A percentile compares a stretch with the other conserved stretches of the same genome.
phyloP scores from a whole-genome alignment of 2,888 invertebrate species.

The Elysia crispata region DNA sequence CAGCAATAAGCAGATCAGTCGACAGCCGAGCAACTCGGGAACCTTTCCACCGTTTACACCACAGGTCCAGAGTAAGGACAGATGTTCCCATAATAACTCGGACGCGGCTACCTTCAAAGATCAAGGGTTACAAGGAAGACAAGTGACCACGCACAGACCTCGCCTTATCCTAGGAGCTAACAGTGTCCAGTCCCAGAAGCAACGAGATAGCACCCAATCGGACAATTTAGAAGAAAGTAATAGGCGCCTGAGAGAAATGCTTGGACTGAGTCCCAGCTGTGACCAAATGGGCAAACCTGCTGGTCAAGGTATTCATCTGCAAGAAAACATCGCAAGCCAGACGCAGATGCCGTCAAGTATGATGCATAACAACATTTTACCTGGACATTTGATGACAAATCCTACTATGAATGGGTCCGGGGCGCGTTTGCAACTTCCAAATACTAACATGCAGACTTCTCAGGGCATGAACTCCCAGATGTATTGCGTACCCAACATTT shows the following conservation, averaged over 20 bases:
- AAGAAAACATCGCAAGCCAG: conserved; percentile 2
- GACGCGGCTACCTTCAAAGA: conserved; percentile 9
- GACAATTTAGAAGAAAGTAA: conserved; percentile 45
- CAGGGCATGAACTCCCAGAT: conserved; percentile 41
- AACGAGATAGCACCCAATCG: conserved; percentile 27
- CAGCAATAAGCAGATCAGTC: no score
- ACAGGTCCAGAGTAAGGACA: background rate
- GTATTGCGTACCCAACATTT: conserved; percentile 47
- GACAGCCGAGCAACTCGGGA: no score
- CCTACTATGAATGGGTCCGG: conserved; percentile 14
- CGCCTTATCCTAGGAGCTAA: conserved; percentile 45
- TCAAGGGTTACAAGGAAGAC: conserved; percentile 11
- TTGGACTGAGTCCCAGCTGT: conserved; percentile 30
- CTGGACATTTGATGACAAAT: background rate
- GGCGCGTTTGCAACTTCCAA: conserved; percentile 33
- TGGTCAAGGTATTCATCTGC: conserved; percentile 13
- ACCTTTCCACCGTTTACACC: conserved; percentile 4
- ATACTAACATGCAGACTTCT: conserved; percentile 29
- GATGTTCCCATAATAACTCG: background rate
- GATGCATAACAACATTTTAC: conserved; percentile 2
- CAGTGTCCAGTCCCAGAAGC: conserved; percentile 17
- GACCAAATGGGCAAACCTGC: conserved; percentile 21
- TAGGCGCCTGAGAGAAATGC: conserved; percentile 37
- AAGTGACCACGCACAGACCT: conserved; percentile 16
- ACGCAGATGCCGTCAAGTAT: conserved; percentile 24